Evolutionary conservation across 2,888 invertebrate species (phyloP).

Genomic region (Lepidochrysops patricia): DNA sequence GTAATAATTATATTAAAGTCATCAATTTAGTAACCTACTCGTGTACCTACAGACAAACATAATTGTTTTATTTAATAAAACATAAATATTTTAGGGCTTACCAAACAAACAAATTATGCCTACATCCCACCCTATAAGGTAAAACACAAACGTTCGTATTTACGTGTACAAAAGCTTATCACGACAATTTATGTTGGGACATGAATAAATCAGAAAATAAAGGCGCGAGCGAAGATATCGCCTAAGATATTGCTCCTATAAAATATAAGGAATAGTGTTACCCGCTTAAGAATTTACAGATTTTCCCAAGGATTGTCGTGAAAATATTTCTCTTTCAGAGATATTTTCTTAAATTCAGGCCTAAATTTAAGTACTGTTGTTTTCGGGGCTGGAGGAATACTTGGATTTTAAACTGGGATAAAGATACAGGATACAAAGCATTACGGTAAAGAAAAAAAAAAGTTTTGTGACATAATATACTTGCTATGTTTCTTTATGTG

Average conservation of each 20-base stretch:
- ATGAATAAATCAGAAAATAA: constrained; percentile 68
- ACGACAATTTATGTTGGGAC: constrained; percentile 56
- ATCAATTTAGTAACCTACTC: too few relatives aligned
- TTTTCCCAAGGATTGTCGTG: not conserved
- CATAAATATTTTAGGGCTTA: too few relatives aligned
- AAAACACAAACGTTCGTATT: not conserved
- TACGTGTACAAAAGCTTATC: constrained; percentile 32
- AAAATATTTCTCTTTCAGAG: not conserved
- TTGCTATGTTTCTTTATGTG: too few relatives aligned
- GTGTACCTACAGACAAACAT: too few relatives aligned
- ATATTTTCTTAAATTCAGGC: not conserved
- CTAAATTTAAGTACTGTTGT: not conserved
- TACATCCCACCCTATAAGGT: not conserved
- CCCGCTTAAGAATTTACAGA: constrained; percentile 36
- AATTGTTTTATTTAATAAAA: too few relatives aligned
- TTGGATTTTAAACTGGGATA: too few relatives aligned
- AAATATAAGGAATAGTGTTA: constrained; percentile 36
- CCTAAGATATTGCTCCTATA: constrained; percentile 57
- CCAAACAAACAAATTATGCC: not conserved
- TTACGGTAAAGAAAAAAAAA: too few relatives aligned
- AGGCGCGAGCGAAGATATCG: constrained; percentile 57
- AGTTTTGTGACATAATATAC: too few relatives aligned
- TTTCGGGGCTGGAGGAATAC: too few relatives aligned
- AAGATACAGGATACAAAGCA: too few relatives aligned
- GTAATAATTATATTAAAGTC: too few relatives aligned